A percentile compares a stretch with the other conserved stretches of the same genome.
These are phyloP conservation scores for Microdon myrmicae DNA, from an alignment of 2,888 invertebrate genomes.

Conservation along the genomic window DNA sequence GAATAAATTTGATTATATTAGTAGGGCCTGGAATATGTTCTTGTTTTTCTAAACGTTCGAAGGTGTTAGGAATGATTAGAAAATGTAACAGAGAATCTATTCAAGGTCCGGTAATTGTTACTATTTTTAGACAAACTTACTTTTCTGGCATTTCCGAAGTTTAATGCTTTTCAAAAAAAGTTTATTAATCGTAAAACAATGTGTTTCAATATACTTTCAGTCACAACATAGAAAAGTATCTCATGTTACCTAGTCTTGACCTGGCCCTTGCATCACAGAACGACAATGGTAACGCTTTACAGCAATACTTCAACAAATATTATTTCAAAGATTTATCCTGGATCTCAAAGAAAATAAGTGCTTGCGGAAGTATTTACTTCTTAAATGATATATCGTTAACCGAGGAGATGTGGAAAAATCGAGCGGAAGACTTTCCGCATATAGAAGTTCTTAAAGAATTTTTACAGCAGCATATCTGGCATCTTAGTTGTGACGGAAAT, in stretches of 20 bases:
- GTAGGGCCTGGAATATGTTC: too few species aligned
- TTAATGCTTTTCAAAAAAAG: neutral
- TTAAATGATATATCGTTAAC: conserved; percentile 78
- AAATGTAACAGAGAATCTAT: too few species aligned
- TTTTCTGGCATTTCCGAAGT: neutral
- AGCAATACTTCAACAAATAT: conserved; percentile 73
- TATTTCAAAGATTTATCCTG: conserved; percentile 82
- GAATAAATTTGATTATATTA: neutral
- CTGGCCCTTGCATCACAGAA: conserved; percentile 64
- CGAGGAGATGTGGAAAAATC: conserved; percentile 56
- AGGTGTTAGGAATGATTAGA: too few species aligned
- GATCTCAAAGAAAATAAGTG: conserved; percentile 83
- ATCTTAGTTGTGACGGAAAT: conserved; percentile 82
- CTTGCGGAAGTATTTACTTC: conserved; percentile 79
- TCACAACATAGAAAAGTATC: conserved; percentile 82
- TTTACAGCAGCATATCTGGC: conserved; percentile 76
- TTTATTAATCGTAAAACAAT: neutral
- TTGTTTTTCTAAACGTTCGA: too few species aligned
- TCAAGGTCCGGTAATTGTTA: too few species aligned
- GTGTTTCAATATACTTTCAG: conserved; percentile 68
- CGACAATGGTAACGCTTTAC: conserved; percentile 63
- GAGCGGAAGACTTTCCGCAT: conserved; percentile 65
- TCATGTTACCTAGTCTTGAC: conserved; percentile 84
- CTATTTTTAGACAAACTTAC: neutral
- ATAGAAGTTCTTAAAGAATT: conserved; percentile 70